Evolutionary conservation across 2,888 invertebrate genomes (phyloP).

Genomic region (Koerneria pararmatus): DNA sequence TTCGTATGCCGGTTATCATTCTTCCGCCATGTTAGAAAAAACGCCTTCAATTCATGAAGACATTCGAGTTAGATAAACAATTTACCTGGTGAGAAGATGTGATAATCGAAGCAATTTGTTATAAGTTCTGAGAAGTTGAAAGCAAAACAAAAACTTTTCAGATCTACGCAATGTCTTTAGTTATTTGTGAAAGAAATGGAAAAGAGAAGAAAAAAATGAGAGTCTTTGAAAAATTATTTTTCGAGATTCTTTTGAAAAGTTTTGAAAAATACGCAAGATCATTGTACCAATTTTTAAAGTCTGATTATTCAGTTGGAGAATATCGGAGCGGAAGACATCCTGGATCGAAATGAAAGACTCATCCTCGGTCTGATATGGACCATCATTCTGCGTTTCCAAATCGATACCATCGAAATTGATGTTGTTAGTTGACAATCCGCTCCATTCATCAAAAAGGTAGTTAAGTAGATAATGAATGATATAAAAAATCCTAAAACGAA

Average conservation of each 20-base stretch:
- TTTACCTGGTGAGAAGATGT: too few species aligned
- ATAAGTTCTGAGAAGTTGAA: too few species aligned
- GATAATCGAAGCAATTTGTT: too few species aligned
- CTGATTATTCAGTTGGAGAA: conserved; percentile 78
- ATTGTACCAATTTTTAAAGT: not conserved
- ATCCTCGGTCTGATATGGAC: conserved; percentile 98
- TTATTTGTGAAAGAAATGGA: not conserved
- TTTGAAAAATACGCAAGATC: not conserved
- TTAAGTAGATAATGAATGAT: too few species aligned
- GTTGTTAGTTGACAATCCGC: conserved; percentile 64
- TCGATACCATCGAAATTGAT: conserved; percentile 95
- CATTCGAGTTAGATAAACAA: too few species aligned
- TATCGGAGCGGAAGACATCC: conserved; percentile 97
- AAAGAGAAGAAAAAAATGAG: not conserved
- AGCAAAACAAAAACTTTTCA: too few species aligned
- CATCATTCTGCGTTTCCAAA: conserved; percentile 96
- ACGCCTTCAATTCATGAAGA: too few species aligned
- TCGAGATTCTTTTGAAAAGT: not conserved
- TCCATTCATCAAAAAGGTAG: too few species aligned
- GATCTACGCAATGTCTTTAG: too few species aligned
- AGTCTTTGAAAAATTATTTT: not conserved
- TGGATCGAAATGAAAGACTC: conserved; percentile 91
- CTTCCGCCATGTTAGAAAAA: too few species aligned
- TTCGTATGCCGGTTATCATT: too few species aligned
- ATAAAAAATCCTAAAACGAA: too few species aligned